These are phyloP conservation scores for Synanthedon myopaeformis DNA, from an alignment of 2,888 invertebrate genomes.

Conservation along the genomic window DNA sequence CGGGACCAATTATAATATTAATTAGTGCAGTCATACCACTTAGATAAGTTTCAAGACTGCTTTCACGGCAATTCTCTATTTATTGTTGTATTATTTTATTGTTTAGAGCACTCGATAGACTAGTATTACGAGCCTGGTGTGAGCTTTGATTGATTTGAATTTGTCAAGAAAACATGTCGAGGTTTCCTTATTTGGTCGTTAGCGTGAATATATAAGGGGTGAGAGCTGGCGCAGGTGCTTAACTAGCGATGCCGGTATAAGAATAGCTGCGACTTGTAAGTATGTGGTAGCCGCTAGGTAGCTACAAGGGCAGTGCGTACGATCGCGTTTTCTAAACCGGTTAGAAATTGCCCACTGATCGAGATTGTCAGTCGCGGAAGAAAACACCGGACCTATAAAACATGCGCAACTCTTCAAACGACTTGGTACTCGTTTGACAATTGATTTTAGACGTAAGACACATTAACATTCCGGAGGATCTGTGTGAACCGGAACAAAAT, in stretches of 20 bases:
- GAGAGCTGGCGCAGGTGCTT: slow-evolving; percentile 31
- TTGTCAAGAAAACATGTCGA: neutral
- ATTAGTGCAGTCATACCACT: slow-evolving; percentile 60
- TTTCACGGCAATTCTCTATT: slow-evolving; percentile 33
- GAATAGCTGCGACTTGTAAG: slow-evolving; percentile 27
- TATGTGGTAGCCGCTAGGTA: slow-evolving; percentile 3
- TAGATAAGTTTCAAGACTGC: slow-evolving; percentile 50
- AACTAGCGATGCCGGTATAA: slow-evolving; percentile 15
- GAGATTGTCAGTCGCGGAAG: slow-evolving; percentile 64
- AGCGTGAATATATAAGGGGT: slow-evolving; percentile 31
- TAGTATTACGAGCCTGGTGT: neutral
- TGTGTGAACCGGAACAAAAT: too few relatives aligned
- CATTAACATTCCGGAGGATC: too few relatives aligned
- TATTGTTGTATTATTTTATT: neutral
- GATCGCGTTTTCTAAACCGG: slow-evolving; percentile 66
- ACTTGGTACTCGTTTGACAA: slow-evolving; percentile 19
- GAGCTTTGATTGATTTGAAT: neutral
- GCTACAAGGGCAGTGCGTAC: slow-evolving; percentile 18
- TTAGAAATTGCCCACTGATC: slow-evolving; percentile 69
- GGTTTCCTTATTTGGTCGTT: neutral
- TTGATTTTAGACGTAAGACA: neutral
- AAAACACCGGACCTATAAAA: slow-evolving; percentile 57
- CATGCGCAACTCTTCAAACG: slow-evolving; percentile 20
- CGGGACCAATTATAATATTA: slow-evolving; percentile 67
- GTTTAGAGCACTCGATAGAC: too few relatives aligned